These are phyloP conservation scores for Tetanocera ferruginea DNA, from an alignment of 2,888 invertebrate species.

Conservation along the genomic window DNA sequence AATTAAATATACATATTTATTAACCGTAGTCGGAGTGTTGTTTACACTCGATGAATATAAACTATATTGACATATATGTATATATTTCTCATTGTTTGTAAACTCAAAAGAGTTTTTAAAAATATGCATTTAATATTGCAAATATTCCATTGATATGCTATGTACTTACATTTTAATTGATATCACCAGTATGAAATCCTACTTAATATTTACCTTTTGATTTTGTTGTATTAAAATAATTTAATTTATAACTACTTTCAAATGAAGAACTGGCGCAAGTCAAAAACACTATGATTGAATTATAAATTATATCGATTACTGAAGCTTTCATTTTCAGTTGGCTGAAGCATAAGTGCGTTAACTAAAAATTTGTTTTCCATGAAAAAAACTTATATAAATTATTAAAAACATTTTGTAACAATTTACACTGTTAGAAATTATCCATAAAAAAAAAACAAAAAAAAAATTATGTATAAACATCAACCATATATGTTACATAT, in stretches of 20 bases:
- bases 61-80: too few relatives aligned
- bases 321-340: too few relatives aligned
- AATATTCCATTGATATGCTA: neutral
- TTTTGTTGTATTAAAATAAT: too few relatives aligned
- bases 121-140: neutral
- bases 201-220: neutral
- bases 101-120: neutral
- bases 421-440: neutral
- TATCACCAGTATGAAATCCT: neutral
- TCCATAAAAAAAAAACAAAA: neutral
- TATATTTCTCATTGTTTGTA: too few relatives aligned
- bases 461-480: neutral
- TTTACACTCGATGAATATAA: too few relatives aligned
- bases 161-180: neutral
- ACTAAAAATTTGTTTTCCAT: neutral
- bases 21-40: too few relatives aligned
- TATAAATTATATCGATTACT: neutral
- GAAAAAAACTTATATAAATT: neutral
- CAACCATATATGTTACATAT: neutral
- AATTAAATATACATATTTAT: too few relatives aligned
- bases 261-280: neutral
- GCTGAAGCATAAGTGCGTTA: too few relatives aligned
- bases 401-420: neutral
- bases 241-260: neutral
- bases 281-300: neutral